A percentile compares a stretch with the other conserved stretches of the same genome.
phyloP scores from a whole-genome alignment of 2,113 vertebrate genomes.

The Galemys pyrenaicus region DNA sequence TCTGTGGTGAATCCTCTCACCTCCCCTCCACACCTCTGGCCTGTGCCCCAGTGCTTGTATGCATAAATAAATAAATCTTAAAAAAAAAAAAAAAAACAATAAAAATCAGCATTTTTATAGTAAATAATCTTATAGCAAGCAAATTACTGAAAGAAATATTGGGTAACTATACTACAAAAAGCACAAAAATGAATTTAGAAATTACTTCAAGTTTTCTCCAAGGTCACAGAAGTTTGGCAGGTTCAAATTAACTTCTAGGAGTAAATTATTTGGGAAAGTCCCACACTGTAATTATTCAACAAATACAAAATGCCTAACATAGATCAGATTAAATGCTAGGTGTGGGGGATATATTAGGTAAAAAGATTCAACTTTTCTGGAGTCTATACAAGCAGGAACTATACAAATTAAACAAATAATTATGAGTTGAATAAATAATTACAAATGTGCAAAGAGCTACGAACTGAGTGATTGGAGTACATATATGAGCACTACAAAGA shows the following conservation, averaged over 20 bases:
- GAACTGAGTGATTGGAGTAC: background rate
- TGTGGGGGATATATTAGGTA: background rate
- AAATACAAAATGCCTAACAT: background rate
- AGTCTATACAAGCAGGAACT: background rate
- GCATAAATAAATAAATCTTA: too few species aligned
- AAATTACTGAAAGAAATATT: background rate
- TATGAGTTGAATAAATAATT: conserved; percentile 24
- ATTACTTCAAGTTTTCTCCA: conserved; percentile 38
- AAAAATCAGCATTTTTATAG: background rate
- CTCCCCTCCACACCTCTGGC: too few species aligned
- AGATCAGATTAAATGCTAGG: background rate
- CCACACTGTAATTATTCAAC: background rate
- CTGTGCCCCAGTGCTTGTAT: too few species aligned
- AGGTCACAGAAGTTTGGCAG: background rate
- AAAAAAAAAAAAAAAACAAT: background rate
- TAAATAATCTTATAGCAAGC: background rate
- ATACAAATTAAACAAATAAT: conserved; percentile 4
- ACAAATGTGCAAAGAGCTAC: background rate
- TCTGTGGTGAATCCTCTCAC: too few species aligned
- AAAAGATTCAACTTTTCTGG: background rate
- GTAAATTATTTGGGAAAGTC: conserved; percentile 3
- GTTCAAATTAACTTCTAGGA: conserved; percentile 10
- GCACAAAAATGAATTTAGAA: background rate
- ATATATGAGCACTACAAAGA: background rate
- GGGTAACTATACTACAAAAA: background rate